These are phyloP conservation scores for Rhinogobius similis DNA, from an alignment of 2,113 vertebrate species.

Conservation along the genomic window DNA sequence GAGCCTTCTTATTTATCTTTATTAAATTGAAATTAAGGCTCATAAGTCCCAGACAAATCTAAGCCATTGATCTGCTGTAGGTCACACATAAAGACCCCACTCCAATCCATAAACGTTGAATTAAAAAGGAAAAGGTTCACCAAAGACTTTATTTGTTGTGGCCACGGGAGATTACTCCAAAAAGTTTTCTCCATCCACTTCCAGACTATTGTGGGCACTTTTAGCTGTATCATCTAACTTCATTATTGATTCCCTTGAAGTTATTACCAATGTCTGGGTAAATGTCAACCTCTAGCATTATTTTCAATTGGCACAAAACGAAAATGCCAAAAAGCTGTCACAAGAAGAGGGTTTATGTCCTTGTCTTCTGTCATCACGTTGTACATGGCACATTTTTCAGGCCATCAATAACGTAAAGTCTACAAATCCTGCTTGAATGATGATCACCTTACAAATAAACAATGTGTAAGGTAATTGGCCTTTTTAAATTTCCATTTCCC, in stretches of 20 bases:
- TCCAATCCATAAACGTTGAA: constrained; percentile 5
- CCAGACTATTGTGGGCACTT: neutral
- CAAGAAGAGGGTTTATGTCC: neutral
- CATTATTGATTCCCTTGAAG: constrained; percentile 7
- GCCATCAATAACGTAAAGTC: no score
- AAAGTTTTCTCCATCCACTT: neutral
- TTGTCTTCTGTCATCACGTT: neutral
- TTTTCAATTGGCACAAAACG: constrained; percentile 6
- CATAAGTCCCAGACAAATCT: neutral
- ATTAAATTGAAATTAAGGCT: constrained; percentile 3
- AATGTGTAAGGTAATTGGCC: no score
- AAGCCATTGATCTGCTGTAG: constrained; percentile 1
- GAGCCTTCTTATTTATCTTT: neutral
- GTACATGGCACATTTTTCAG: neutral
- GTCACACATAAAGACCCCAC: constrained; percentile 4
- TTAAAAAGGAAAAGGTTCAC: neutral
- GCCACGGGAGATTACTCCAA: constrained; percentile 3
- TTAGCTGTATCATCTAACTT: neutral
- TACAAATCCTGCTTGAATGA: no score
- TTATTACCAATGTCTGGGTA: neutral
- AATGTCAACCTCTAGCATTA: neutral
- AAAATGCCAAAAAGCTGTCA: neutral
- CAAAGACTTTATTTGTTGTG: neutral
- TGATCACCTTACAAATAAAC: no score
- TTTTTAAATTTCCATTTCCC: no score